A percentile compares a stretch with the other conserved stretches of the same genome.
Conservation (phyloP, 2,797 vertebrate species). For the Chromobotia macracanthus region DNA sequence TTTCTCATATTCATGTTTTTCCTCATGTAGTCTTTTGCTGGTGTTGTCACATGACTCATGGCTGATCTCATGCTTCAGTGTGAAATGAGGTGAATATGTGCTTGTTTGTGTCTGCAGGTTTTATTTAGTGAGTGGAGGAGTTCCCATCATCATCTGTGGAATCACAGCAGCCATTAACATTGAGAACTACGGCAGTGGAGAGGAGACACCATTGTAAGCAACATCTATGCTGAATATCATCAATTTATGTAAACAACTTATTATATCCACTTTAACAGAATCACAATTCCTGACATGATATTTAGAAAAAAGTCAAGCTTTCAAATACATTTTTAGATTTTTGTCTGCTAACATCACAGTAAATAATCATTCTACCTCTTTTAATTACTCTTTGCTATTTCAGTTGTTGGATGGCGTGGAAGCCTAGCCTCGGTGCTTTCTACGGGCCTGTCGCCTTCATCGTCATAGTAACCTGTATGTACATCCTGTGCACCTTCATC, state of each 20-base stretch:
- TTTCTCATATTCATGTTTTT: too few relatives aligned
- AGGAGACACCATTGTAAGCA: slow-evolving; percentile 90
- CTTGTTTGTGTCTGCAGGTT: slow-evolving; percentile 78
- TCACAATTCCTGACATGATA: too few relatives aligned
- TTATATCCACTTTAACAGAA: too few relatives aligned
- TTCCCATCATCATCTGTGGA: slow-evolving; percentile 96
- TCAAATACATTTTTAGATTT: too few relatives aligned
- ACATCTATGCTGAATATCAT: too few relatives aligned
- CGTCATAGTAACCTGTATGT: slow-evolving; percentile 88
- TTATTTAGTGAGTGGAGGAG: slow-evolving; percentile 93
- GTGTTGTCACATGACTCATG: neutral
- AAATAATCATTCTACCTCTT: too few relatives aligned
- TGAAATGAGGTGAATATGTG: slow-evolving; percentile 2
- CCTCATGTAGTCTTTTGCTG: too few relatives aligned
- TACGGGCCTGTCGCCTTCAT: slow-evolving; percentile 91
- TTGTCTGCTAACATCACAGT: too few relatives aligned
- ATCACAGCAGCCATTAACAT: slow-evolving; percentile 94
- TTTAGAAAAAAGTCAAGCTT: too few relatives aligned
- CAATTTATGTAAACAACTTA: too few relatives aligned
- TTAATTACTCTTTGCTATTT: slow-evolving; percentile 36
- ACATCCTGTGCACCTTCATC: slow-evolving; percentile 90
- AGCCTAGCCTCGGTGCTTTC: slow-evolving; percentile 94
- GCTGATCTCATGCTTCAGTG: neutral
- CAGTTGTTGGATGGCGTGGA: slow-evolving; percentile 99
- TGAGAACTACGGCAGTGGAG: slow-evolving; percentile 91